Percentiles rank a stretch among this genome's conserved stretches.
Evolutionary conservation across 2,888 invertebrate species (phyloP).

Genomic region (Masnerella sp.): DNA sequence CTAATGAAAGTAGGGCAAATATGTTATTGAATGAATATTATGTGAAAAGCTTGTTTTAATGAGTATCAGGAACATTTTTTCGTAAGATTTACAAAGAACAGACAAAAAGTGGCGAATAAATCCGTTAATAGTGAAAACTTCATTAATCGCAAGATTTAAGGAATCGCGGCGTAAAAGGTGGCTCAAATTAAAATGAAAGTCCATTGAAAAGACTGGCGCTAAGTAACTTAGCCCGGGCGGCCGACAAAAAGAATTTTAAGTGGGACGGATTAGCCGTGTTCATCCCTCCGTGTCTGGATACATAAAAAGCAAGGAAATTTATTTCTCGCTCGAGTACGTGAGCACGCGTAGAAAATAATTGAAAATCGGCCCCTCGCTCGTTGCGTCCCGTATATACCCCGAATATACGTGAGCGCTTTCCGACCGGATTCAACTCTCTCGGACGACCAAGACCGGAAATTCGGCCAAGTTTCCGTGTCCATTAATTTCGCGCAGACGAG

Average conservation of each 20-base stretch:
- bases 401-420: slow-evolving; percentile 10
- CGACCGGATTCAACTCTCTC: slow-evolving; percentile 36
- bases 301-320: slow-evolving; percentile 38
- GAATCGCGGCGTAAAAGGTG: slow-evolving; percentile 8
- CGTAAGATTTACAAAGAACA: not conserved
- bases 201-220: slow-evolving; percentile 25
- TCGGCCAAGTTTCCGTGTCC: slow-evolving; percentile 52
- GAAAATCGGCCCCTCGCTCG: slow-evolving; percentile 43
- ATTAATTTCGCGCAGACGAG: slow-evolving; percentile 53
- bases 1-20: no score
- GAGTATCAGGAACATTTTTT: no score
- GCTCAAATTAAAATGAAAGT: slow-evolving; percentile 18
- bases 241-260: slow-evolving; percentile 38
- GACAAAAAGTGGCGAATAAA: not conserved
- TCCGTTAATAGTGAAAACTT: slow-evolving; percentile 12
- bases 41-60: not conserved
- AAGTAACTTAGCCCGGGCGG: slow-evolving; percentile 27
- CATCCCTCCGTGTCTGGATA: slow-evolving; percentile 31
- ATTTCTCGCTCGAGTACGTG: slow-evolving; percentile 31
- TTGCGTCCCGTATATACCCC: no score
- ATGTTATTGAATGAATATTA: no score
- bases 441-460: slow-evolving; percentile 49
- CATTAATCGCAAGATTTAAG: slow-evolving; percentile 23
- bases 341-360: slow-evolving; percentile 43
- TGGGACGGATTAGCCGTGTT: slow-evolving; percentile 19